Conservation (phyloP, 2,113 vertebrate genomes). For the Puntigrus tetrazona region DNA sequence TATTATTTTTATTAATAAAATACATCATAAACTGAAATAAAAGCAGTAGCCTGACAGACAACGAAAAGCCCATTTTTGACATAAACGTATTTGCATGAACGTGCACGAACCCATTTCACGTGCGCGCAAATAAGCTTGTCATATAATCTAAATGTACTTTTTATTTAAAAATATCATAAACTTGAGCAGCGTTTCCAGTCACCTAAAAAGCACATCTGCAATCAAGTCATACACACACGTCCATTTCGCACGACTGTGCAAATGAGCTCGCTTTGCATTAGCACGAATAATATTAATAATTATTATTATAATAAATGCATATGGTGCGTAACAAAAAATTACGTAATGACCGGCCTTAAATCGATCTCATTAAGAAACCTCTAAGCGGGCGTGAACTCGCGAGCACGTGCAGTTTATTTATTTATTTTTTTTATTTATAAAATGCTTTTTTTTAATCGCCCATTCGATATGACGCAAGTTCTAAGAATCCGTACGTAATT, state of each 20-base stretch:
- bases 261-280: not conserved
- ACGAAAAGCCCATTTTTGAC: not conserved
- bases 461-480: constrained; percentile 29
- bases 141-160: not conserved
- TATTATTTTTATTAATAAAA: not conserved
- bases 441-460: not conserved
- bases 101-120: not conserved
- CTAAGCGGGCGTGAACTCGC: not conserved
- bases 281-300: not conserved
- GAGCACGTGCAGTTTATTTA: constrained; percentile 1
- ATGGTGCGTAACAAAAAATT: not conserved
- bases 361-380: not conserved
- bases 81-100: not conserved
- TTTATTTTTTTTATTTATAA: not conserved
- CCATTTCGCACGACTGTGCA: not conserved
- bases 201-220: not conserved
- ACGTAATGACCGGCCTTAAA: not conserved
- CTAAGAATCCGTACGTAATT: constrained; percentile 12
- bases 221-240: not conserved
- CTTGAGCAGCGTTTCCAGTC: not conserved
- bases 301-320: no score
- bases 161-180: not conserved
- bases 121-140: not conserved
- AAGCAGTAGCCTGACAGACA: not conserved
- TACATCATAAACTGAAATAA: not conserved